Evolutionary conservation across 2,888 invertebrate species (phyloP).

Genomic region (Axea sp.): DNA sequence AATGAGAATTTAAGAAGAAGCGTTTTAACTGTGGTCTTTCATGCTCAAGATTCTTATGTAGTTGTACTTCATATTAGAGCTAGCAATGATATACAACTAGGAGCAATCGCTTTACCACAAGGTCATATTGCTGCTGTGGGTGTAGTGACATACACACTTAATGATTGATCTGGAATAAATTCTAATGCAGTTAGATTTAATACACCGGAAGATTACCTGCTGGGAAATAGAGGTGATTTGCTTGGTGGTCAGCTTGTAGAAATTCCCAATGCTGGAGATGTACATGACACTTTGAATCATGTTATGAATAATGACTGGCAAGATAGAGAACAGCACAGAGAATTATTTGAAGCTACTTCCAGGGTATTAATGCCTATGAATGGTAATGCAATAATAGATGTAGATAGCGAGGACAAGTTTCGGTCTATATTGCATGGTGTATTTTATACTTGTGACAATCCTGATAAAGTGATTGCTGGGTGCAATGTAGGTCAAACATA

Average conservation of each 20-base stretch:
- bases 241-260: neutral
- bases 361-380: neutral
- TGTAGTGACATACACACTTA: no score
- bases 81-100: neutral
- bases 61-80: neutral
- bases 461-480: neutral
- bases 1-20: neutral
- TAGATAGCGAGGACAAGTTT: neutral
- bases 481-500: neutral
- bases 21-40: neutral
- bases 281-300: neutral
- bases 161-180: no score
- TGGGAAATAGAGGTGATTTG: neutral
- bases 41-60: neutral
- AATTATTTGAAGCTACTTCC: neutral
- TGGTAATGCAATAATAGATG: neutral
- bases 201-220: no score
- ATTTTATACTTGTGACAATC: constrained; percentile 1
- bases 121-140: no score
- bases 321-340: neutral
- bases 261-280: neutral
- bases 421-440: neutral
- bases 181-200: no score
- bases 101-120: neutral
- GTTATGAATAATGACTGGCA: neutral